Evolutionary conservation across 1,140 invertebrate genomes (phyloP), one percentile per base, ranked within the genome.

Genomic region (Apis dorsata): DNA sequence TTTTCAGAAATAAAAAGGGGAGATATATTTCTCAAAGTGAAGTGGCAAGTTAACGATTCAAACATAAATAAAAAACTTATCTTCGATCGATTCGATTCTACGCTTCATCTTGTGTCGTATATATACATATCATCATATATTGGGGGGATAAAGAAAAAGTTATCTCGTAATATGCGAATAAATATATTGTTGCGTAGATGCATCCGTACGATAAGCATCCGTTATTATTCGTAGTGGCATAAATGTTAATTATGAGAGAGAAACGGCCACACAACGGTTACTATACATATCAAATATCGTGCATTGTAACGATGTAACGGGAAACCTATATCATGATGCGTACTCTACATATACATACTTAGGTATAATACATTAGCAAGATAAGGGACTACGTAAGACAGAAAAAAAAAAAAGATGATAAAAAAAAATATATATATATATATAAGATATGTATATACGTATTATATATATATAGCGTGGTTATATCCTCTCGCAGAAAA

Each of bases 281-380:
- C 34, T 44, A 44, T 91, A 92, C 92, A 92, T 92, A 92, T 93
- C 92, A 93, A 90, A 90, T 89, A 90, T 89, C 79, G 82, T 79
- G 79, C 87, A 90, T 90, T 90, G 89, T 91, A 89, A 87, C 86
- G 86, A 91, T 84, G 86, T 88, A 86, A 88, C 89, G 85, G 87
- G 85, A 85, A 92, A 92, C 85, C 70, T 92, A 92, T 91, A 92
- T 93, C 92, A 92, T 89, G 82, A 92, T 91, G 84, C 91, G 90
- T 92, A 91, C 89, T 93, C 86, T 91, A 90, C 84, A 66, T 70
- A 83, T n/a, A 73, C 19, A 62, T 34, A 62, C 21, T 79, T 88
- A 85, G 77, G 57, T 86, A 62, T 17, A 87, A 60, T 88, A 72
- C 49, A 10, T 79, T 44, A 44, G 44, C 80, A 87, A 83, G 66